Base-by-base conservation (phyloP, 2,888 invertebrate genomes). In the Lochmaea crataegi region DNA sequence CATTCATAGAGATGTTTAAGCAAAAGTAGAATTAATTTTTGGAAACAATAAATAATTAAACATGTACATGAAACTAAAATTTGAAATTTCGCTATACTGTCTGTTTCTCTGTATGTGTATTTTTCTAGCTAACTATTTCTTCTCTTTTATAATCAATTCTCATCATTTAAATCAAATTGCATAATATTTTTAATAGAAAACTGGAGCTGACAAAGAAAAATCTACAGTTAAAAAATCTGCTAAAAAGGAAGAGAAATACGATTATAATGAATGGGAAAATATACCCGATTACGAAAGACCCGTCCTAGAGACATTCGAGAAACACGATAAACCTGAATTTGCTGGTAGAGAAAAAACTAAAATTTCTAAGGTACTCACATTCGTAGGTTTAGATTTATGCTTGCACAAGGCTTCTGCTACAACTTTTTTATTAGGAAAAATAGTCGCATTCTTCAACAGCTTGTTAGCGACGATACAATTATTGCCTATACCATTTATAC, bases 211-310 rank as follows among this genome's bases (percentile, higher is more conserved):
- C 48, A 79, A 80, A 66, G 78, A 82, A 75, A 81, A 83, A 75
- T 71, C 77, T 53, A 73, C 80, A 6, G 74, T 78, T 38, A 79
- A 82, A 73, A 84, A 84, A 75, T 73, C 75, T 53, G 70, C 71
- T 64, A 77, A 84, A 82, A 79, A 85, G 81, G 81, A 74, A 61
- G 79, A 85, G 75, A 78, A 82, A 26, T 80, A 74, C 14, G 77
- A 76, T 42, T 77, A 79, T 63, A 82, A 84, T 71, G 86, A 85
- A 41, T 84, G 86, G 83, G 85, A 86, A 75, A 86, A 84, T 76
- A 87, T 91, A 68, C 90, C 92, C 11, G 94, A 94, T 84, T 94
- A 94, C 82, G 94, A 94, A 45, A 90, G 94, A 78, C 92, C 94
- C 2, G 92, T 91, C 2, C 88, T 94, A 72, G 93, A 94, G 83